Conservation (phyloP, 2,888 invertebrate genomes). For the Stenodera caucasica region DNA sequence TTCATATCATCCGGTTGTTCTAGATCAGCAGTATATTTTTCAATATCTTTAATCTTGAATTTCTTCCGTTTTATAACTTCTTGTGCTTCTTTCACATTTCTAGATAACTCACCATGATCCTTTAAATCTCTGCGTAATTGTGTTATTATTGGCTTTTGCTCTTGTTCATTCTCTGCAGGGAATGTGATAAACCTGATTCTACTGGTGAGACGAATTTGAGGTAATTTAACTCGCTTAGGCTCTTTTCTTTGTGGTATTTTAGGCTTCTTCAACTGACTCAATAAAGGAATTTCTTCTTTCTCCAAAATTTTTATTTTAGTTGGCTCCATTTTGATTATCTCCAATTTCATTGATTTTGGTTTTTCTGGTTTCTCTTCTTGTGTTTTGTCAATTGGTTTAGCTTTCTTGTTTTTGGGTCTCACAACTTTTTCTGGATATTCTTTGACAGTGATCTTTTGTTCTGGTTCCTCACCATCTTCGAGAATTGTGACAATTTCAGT, state of each 20-base stretch:
- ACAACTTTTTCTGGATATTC: slow-evolving; percentile 34
- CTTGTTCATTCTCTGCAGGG: slow-evolving; percentile 46
- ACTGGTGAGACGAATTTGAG: slow-evolving; percentile 71
- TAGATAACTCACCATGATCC: slow-evolving; percentile 54
- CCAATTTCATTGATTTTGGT: slow-evolving; percentile 43
- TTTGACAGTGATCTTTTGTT: slow-evolving; percentile 40
- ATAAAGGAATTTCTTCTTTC: slow-evolving; percentile 50
- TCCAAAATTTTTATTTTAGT: slow-evolving; percentile 34
- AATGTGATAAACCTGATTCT: slow-evolving; percentile 62
- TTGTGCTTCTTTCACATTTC: slow-evolving; percentile 56
- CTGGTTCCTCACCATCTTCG: slow-evolving; percentile 44
- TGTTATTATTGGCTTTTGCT: slow-evolving; percentile 45
- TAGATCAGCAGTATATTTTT: slow-evolving; percentile 51
- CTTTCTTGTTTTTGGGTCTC: slow-evolving; percentile 19
- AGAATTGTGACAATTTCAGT: slow-evolving; percentile 46
- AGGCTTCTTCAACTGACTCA: slow-evolving; percentile 61
- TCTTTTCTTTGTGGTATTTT: slow-evolving; percentile 42
- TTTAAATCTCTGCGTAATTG: slow-evolving; percentile 45
- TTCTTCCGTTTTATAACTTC: slow-evolving; percentile 45
- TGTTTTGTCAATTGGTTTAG: slow-evolving; percentile 19
- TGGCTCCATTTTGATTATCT: slow-evolving; percentile 38
- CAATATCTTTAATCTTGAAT: slow-evolving; percentile 50
- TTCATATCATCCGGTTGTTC: slow-evolving; percentile 54
- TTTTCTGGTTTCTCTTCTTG: slow-evolving; percentile 27
- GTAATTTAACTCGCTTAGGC: slow-evolving; percentile 55